Percentiles rank a stretch among this genome's conserved stretches.
phyloP scores from a whole-genome alignment of 2,888 invertebrate species.

The Uloborus plumipes region DNA sequence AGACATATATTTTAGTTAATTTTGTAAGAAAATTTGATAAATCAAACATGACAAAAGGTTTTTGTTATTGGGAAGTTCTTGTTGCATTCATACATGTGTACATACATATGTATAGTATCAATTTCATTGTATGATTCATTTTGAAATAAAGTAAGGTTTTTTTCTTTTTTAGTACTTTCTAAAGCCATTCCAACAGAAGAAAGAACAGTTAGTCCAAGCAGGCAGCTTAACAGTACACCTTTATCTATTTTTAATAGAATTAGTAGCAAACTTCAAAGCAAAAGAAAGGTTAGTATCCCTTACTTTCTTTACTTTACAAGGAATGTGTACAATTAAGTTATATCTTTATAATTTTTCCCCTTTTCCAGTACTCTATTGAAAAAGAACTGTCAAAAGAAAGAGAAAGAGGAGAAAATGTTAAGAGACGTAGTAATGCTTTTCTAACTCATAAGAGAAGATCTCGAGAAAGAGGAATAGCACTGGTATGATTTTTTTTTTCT shows the following conservation, averaged over 20 bases:
- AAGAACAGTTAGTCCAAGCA: slow-evolving; percentile 47
- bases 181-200: slow-evolving; percentile 38
- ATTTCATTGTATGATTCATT: too few relatives aligned
- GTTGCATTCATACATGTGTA: too few relatives aligned
- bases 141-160: background rate
- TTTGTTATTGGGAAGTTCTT: too few relatives aligned
- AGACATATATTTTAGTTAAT: too few relatives aligned
- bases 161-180: slow-evolving; percentile 36
- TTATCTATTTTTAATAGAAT: slow-evolving; percentile 54
- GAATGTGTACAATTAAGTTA: background rate
- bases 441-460: slow-evolving; percentile 56
- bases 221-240: slow-evolving; percentile 39
- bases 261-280: slow-evolving; percentile 46
- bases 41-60: too few relatives aligned
- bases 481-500: slow-evolving; percentile 20
- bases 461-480: slow-evolving; percentile 43
- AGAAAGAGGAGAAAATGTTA: slow-evolving; percentile 53
- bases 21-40: too few relatives aligned
- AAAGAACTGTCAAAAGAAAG: slow-evolving; percentile 55
- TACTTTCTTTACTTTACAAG: background rate
- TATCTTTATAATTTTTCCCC: background rate
- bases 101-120: too few relatives aligned
- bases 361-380: slow-evolving; percentile 59
- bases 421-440: slow-evolving; percentile 31
- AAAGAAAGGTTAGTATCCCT: slow-evolving; percentile 38